Conservation (phyloP, 1,140 invertebrate genomes). For the Orius insidiosus region DNA sequence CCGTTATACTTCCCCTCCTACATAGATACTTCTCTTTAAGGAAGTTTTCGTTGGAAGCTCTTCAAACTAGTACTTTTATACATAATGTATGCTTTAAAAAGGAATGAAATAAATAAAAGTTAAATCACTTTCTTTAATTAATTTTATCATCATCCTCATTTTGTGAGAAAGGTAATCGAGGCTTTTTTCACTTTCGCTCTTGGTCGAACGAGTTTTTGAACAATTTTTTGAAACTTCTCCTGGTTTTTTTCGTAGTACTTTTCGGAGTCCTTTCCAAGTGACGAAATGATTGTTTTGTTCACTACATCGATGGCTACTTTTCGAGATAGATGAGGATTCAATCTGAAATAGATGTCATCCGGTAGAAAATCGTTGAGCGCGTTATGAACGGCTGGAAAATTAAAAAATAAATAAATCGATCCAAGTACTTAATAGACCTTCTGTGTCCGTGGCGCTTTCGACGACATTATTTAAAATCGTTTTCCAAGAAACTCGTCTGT, state of each 20-base stretch:
- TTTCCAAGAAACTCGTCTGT: slow-evolving; percentile 41
- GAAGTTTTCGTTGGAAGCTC: no score
- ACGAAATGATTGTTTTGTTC: slow-evolving; percentile 41
- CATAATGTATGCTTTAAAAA: no score
- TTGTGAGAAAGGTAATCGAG: no score
- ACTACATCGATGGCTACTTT: slow-evolving; percentile 71
- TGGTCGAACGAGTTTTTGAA: slow-evolving; percentile 29
- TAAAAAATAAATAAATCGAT: no score
- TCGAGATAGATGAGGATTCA: slow-evolving; percentile 79
- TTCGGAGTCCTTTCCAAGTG: slow-evolving; percentile 42
- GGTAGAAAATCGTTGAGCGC: slow-evolving; percentile 67
- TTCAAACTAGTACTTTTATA: no score
- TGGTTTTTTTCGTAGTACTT: slow-evolving; percentile 65
- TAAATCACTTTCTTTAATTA: no score
- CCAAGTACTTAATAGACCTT: slow-evolving; percentile 37
- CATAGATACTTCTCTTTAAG: no score
- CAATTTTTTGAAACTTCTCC: slow-evolving; percentile 45
- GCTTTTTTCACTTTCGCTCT: slow-evolving; percentile 18
- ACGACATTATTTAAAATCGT: slow-evolving; percentile 70
- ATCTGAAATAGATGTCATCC: slow-evolving; percentile 61
- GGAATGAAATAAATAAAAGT: no score
- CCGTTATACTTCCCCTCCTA: no score
- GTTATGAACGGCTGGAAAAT: slow-evolving; percentile 55
- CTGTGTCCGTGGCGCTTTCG: slow-evolving; percentile 79
- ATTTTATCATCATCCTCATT: no score